Percentiles rank a stretch among this genome's conserved stretches.
These are phyloP conservation scores for Lathronympha strigana DNA, from an alignment of 2,888 invertebrate species.

Conservation along the genomic window DNA sequence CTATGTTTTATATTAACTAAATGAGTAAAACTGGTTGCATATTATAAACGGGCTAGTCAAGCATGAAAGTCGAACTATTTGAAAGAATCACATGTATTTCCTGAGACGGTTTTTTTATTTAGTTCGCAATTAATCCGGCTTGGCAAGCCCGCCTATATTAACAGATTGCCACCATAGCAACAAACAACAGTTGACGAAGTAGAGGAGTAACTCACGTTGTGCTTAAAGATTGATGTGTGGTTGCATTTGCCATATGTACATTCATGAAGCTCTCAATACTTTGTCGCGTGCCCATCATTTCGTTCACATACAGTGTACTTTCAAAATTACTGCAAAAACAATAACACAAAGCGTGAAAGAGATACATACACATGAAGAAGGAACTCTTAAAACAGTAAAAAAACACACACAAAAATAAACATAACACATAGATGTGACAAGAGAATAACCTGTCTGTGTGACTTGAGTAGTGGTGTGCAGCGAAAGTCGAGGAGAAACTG, in stretches of 20 bases:
- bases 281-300: slow-evolving; percentile 76
- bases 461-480: slow-evolving; percentile 77
- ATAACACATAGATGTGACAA: slow-evolving; percentile 27
- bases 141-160: slow-evolving; percentile 7
- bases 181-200: slow-evolving; percentile 38
- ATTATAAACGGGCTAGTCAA: slow-evolving; percentile 1
- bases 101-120: slow-evolving; percentile 7
- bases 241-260: slow-evolving; percentile 77
- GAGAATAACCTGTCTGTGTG: slow-evolving; percentile 73
- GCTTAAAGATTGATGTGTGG: slow-evolving; percentile 66
- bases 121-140: not conserved
- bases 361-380: slow-evolving; percentile 44
- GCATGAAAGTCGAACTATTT: not conserved
- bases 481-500: slow-evolving; percentile 75
- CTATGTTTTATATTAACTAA: not conserved
- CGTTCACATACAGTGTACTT: slow-evolving; percentile 81
- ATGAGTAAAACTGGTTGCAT: not conserved
- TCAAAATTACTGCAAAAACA: slow-evolving; percentile 83
- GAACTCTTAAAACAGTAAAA: slow-evolving; percentile 43
- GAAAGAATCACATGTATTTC: not conserved
- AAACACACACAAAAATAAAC: slow-evolving; percentile 43
- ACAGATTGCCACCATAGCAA: slow-evolving; percentile 36
- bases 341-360: slow-evolving; percentile 70
- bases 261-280: slow-evolving; percentile 82
- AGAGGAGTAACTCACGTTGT: slow-evolving; percentile 73